Conservation (phyloP, 2,888 invertebrate species). For the Synanthedon vespiformis region DNA sequence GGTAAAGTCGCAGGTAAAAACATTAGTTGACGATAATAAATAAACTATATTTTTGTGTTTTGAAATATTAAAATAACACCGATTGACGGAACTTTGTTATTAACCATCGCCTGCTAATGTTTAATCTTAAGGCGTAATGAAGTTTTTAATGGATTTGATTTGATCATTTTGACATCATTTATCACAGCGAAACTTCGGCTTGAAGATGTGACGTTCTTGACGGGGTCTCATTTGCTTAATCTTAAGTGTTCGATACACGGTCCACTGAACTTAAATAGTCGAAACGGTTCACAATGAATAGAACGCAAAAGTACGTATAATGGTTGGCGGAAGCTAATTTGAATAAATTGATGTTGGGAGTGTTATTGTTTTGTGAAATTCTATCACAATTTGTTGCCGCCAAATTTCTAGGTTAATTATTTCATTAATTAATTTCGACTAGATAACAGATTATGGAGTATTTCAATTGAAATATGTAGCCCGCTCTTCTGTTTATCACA, state of each 20-base stretch:
- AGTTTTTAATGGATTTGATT: constrained; percentile 30
- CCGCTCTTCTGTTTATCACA: no score
- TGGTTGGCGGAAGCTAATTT: background rate
- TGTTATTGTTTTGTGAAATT: background rate
- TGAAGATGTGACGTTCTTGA: constrained; percentile 43
- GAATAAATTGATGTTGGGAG: background rate
- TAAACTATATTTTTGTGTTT: no score
- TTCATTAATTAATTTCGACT: background rate
- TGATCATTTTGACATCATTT: constrained; percentile 35
- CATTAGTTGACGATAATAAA: no score
- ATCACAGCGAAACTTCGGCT: constrained; percentile 39
- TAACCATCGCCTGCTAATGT: no score
- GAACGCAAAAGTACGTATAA: background rate
- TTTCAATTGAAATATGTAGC: no score
- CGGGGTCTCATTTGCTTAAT: constrained; percentile 35
- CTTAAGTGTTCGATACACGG: constrained; percentile 43
- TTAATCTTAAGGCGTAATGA: constrained; percentile 11
- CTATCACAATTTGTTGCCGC: background rate
- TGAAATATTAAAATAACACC: no score
- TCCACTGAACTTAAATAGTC: constrained; percentile 14
- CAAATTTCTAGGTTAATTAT: background rate
- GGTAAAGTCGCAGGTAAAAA: no score
- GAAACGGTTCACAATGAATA: background rate
- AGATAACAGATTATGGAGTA: no score
- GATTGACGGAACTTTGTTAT: no score